These are phyloP conservation scores for Calidris pugnax DNA, from an alignment of 2,113 vertebrate species.

Conservation along the genomic window DNA sequence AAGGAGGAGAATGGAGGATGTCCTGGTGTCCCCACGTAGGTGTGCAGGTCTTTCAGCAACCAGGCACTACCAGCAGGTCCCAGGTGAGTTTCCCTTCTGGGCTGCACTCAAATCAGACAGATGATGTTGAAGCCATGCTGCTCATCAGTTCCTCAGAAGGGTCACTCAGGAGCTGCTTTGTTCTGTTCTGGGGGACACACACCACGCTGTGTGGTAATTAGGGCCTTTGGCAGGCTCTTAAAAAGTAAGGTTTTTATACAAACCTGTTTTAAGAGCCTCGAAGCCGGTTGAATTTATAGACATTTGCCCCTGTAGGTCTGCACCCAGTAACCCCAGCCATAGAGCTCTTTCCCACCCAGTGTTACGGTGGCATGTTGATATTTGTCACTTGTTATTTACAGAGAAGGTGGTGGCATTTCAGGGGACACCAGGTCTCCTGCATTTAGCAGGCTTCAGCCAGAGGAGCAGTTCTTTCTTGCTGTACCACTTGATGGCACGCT, in stretches of 20 bases:
- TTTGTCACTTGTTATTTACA: neutral
- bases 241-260: neutral
- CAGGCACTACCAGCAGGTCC: neutral
- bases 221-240: neutral
- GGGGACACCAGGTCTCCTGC: neutral
- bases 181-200: neutral
- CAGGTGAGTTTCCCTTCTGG: neutral
- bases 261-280: neutral
- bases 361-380: rapidly evolving
- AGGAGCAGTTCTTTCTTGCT: neutral
- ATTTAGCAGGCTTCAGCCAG: neutral
- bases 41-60: neutral
- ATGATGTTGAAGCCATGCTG: neutral
- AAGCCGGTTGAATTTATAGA: neutral
- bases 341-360: neutral
- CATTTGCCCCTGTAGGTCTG: neutral
- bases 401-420: neutral
- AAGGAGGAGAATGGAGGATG: neutral
- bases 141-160: neutral
- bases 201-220: neutral
- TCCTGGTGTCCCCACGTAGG: rapidly evolving
- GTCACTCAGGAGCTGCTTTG: neutral
- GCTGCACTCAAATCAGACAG: neutral
- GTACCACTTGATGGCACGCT: conserved; percentile 68
- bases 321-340: neutral